Evolutionary conservation across 37 sponge, comb jelly and placozoan species (phyloP), one percentile per base, ranked within the genome.

Genomic region (Geodia barretti): DNA sequence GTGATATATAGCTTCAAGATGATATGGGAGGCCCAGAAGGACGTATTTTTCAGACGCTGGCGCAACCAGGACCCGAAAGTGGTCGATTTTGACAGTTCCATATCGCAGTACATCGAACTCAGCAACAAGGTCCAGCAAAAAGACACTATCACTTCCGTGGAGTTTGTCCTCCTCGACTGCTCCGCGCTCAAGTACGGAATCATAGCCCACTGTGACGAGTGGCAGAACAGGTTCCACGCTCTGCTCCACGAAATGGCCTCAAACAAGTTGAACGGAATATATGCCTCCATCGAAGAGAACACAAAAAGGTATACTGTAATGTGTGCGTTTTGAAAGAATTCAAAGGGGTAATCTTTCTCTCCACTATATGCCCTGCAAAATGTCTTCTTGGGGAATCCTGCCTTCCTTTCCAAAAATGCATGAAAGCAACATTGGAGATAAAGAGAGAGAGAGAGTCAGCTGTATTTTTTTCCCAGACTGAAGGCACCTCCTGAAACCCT

Each of bases 141-240:
- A 70, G 99, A 99, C 75, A 97, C 99, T 29, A 83, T 97, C 32
- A 82, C 79, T 64, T 94, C 85, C 64, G 86, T 95, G 72, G 93
- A 97, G 76, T 99, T 97, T 61, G 89, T 99, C 19, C 83, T 99
- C 75, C 84, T 99, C 21, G 99, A 99, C 79, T 97, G 95, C 79
- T 95, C 95, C 63, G 93, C 95, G 4, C 97, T 99, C 75, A 97
- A 97, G 83, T 77, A 78, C 58, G 82, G 93, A 60, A 85, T 96
- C 70, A 67, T 96, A 8, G 63, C 94, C 38, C 97, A 99, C 81
- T 95, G 95, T 39, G 88, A 91, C 37, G 97, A 95, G 85, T 94
- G 97, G 94, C 91, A 90, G 86, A 87, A 86, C 67, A 85, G 90
- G 77, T 92, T 99, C 82, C 91, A 91, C 39, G 70, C 81, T 39